Evolutionary conservation across 2,113 vertebrate genomes (phyloP).

Genomic region (Callocephalon fimbriatum): DNA sequence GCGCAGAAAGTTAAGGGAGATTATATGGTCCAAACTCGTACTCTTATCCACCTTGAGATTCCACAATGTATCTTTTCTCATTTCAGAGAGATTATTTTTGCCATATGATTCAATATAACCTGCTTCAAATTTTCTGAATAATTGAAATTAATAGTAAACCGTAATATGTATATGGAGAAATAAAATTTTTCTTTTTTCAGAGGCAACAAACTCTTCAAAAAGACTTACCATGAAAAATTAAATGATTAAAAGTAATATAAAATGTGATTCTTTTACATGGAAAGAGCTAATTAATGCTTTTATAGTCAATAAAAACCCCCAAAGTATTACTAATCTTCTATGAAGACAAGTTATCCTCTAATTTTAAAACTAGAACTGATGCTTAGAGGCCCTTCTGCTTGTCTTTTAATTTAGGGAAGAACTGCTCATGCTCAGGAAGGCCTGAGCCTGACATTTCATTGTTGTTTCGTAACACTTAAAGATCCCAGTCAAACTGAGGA

Average conservation of each 20-base stretch:
- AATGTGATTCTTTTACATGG: neutral
- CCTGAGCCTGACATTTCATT: neutral
- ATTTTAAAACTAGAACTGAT: conserved; percentile 7
- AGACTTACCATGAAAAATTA: neutral
- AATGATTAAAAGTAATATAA: neutral
- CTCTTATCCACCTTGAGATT: neutral
- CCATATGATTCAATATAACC: neutral
- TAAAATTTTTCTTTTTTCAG: neutral
- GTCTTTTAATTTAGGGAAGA: neutral
- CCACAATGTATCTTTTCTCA: neutral
- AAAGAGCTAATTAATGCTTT: neutral
- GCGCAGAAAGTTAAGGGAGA: neutral
- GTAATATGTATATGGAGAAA: neutral
- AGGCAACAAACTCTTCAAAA: neutral
- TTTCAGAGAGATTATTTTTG: neutral
- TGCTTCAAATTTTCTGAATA: neutral
- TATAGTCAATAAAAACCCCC: neutral
- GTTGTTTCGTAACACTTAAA: neutral
- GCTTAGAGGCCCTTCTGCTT: neutral
- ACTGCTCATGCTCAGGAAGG: neutral
- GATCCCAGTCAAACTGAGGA: neutral
- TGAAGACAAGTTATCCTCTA: neutral
- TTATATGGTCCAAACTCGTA: neutral
- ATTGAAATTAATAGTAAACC: neutral
- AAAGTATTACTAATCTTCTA: neutral